A percentile compares a stretch with the other conserved stretches of the same genome.
Conservation (phyloP, 2,888 invertebrate genomes). For the Mythimna vitellina region DNA sequence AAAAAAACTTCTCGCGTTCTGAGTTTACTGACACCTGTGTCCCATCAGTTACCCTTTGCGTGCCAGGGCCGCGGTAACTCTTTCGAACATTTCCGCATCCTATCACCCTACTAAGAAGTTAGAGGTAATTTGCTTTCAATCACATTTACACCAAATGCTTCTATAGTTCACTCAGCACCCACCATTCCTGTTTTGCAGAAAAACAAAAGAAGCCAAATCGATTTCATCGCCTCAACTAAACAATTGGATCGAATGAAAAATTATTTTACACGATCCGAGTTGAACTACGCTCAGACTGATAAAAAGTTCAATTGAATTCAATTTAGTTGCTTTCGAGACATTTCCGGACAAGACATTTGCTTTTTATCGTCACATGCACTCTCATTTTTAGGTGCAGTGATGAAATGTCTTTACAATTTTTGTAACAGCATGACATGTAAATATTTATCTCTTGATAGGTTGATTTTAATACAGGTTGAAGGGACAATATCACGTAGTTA, state of each 20-base stretch:
- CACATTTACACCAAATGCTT: too few species aligned
- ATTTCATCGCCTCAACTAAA: constrained; percentile 18
- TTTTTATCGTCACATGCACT: not conserved
- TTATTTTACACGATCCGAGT: constrained; percentile 25
- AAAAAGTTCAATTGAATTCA: constrained; percentile 38
- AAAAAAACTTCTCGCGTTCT: too few species aligned
- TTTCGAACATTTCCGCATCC: too few species aligned
- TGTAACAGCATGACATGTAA: not conserved
- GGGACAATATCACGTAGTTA: too few species aligned
- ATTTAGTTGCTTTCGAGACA: constrained; percentile 24
- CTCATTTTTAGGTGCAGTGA: constrained; percentile 2
- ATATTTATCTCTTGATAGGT: too few species aligned
- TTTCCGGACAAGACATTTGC: constrained; percentile 19
- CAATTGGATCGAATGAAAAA: constrained; percentile 9
- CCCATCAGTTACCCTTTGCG: too few species aligned
- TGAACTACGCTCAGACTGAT: constrained; percentile 46
- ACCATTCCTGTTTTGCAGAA: not conserved
- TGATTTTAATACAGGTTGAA: too few species aligned
- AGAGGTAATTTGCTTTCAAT: too few species aligned
- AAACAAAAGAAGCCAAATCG: constrained; percentile 11
- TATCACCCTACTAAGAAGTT: too few species aligned
- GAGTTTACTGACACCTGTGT: too few species aligned
- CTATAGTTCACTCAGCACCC: not conserved
- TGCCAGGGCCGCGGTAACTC: too few species aligned
- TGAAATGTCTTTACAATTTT: not conserved